Conservation (phyloP, 2,797 vertebrate species). For the Cossypha caffra region DNA sequence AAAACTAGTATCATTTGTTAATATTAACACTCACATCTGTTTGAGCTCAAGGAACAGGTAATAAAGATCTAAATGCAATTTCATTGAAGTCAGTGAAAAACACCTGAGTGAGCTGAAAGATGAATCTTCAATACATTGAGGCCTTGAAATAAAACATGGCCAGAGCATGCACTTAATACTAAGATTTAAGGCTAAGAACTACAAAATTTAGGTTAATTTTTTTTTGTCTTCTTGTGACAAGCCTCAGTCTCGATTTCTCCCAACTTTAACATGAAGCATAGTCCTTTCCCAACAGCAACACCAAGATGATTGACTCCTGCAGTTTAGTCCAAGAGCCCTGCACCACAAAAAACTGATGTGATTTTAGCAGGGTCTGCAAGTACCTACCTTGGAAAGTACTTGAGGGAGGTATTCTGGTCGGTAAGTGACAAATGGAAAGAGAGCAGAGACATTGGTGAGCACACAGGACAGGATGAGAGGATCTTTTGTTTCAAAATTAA, state of each 20-base stretch:
- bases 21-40: background rate
- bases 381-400: conserved; percentile 89
- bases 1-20: background rate
- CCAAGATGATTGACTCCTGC: background rate
- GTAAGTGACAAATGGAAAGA: conserved; percentile 90
- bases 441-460: conserved; percentile 91
- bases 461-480: conserved; percentile 93
- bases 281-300: background rate
- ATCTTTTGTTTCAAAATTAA: conserved; percentile 91
- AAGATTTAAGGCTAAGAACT: background rate
- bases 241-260: background rate
- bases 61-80: background rate
- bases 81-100: background rate
- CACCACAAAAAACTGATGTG: background rate
- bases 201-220: background rate
- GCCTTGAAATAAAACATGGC: background rate
- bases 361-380: background rate
- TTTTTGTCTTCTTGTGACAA: background rate
- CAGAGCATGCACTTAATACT: background rate
- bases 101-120: background rate
- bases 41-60: background rate
- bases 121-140: background rate
- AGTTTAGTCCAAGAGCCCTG: background rate
- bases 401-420: conserved; percentile 84
- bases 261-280: background rate